Base-by-base conservation (phyloP, 2,888 invertebrate genomes). In the Pterostichus niger region DNA sequence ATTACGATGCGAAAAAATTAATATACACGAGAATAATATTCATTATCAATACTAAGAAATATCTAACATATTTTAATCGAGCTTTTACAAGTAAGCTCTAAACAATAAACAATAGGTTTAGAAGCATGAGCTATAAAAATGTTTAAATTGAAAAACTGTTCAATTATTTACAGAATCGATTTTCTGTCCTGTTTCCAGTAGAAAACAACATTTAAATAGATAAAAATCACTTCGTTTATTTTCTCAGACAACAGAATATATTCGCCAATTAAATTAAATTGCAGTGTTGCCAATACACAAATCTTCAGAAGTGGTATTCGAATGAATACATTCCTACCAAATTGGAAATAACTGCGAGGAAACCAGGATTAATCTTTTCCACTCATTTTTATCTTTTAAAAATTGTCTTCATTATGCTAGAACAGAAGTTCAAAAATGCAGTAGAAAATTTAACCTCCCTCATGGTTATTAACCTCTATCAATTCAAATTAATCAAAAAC, bases 251-350 rank as follows among this genome's bases (percentile, higher is more conserved):
- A 71, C 44, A 71, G 68, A 44, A 71, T 71, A 44, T 71, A 71
- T 71, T 71, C 44, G 68, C 68, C 68, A 71, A 71, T 71, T 71
- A 71, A 71, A 71, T 71, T 71, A 71, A 71, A 71, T 71, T 71
- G 68, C 40, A 17, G 68, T 44, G 6, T 44, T 71, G 44, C 68
- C 68, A 40, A 71, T 71, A 44, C 44, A 71, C 68, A 71, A 71
- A 46, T 71, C 68, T 71, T 44, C 17, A 40, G 17, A 44, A 17
- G 35, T 71, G 17, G 17, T 71, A 44, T 44, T 71, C 44, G 46
- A 44, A 15, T 9, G 35, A 71, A 71, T 15, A 71, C 68, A 71
- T 71, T 71, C 68, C 68, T 71, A 11, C 15, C 7, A 71, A 15
- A 71, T 6, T 7, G 68, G 17, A 35, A 71, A 17, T 71, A 52